Evolutionary conservation across 2,888 invertebrate species (phyloP).

Genomic region (Agrochola circellaris): DNA sequence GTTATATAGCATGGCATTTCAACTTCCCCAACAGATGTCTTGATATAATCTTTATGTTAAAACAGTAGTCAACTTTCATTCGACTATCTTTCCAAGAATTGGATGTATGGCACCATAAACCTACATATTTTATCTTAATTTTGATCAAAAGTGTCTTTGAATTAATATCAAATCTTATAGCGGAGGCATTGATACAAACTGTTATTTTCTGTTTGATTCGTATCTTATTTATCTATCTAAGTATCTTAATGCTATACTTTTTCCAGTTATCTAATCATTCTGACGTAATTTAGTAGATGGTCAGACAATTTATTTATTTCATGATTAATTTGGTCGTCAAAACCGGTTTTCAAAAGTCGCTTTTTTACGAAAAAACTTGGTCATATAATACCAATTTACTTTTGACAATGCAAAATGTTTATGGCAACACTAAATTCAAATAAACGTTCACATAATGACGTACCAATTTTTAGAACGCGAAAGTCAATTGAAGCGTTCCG

Average conservation of each 20-base stretch:
- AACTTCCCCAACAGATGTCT: slow-evolving; percentile 37
- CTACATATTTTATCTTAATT: slow-evolving; percentile 70
- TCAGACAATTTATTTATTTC: background rate
- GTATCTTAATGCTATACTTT: slow-evolving; percentile 34
- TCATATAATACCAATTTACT: slow-evolving; percentile 53
- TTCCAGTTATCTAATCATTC: slow-evolving; percentile 26
- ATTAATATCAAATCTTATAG: slow-evolving; percentile 58
- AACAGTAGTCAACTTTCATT: slow-evolving; percentile 76
- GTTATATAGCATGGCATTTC: slow-evolving; percentile 26
- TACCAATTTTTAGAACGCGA: slow-evolving; percentile 72
- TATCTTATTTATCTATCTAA: slow-evolving; percentile 47
- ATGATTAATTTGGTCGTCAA: slow-evolving; percentile 6
- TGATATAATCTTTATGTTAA: slow-evolving; percentile 62
- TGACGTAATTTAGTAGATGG: slow-evolving; percentile 15
- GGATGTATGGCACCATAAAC: slow-evolving; percentile 65
- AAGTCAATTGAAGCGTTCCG: slow-evolving; percentile 74
- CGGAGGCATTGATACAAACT: slow-evolving; percentile 58
- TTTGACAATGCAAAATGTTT: slow-evolving; percentile 47
- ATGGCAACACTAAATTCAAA: slow-evolving; percentile 56
- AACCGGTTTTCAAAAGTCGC: background rate
- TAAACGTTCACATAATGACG: slow-evolving; percentile 67
- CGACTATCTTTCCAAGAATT: slow-evolving; percentile 69
- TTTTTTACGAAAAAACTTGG: slow-evolving; percentile 18
- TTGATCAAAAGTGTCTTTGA: slow-evolving; percentile 63
- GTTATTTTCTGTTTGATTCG: slow-evolving; percentile 58